phyloP scores from a whole-genome alignment of 2,888 invertebrate species.

The Halocaridina rubra region DNA sequence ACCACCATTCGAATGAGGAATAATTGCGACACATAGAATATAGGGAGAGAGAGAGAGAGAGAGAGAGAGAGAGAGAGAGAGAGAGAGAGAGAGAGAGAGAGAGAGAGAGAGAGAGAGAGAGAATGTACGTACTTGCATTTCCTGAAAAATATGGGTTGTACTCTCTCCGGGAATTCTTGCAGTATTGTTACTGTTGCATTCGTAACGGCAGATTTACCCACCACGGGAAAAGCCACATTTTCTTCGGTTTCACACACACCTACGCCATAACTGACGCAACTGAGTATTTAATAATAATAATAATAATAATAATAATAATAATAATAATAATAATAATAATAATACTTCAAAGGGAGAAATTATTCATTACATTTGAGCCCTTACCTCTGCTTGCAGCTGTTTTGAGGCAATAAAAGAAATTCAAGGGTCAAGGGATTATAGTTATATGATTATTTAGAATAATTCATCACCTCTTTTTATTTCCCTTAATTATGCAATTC shows the following conservation, averaged over 20 bases:
- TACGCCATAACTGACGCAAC: not conserved
- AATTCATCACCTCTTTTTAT: too few species aligned
- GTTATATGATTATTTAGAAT: too few species aligned
- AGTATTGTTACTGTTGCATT: slow-evolving; percentile 39
- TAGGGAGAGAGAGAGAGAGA: too few species aligned
- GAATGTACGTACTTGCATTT: slow-evolving; percentile 28
- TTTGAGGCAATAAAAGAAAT: too few species aligned
- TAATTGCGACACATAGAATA: too few species aligned
- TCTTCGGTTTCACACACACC: slow-evolving; percentile 21
- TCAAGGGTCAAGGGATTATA: too few species aligned
- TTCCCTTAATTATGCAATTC: too few species aligned
- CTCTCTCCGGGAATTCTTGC: slow-evolving; percentile 32
- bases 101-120: slow-evolving; percentile 14
- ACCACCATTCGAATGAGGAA: too few species aligned
- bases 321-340: not conserved
- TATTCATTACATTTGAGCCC: too few species aligned
- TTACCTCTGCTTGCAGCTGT: too few species aligned
- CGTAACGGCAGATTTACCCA: slow-evolving; percentile 36
- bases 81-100: not conserved
- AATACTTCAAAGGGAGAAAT: too few species aligned
- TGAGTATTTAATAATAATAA: not conserved
- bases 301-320: not conserved
- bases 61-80: not conserved
- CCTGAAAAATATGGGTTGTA: slow-evolving; percentile 49
- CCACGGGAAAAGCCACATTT: slow-evolving; percentile 33